Conservation (phyloP, 1,140 invertebrate species). For the Hylaeus volcanicus region DNA sequence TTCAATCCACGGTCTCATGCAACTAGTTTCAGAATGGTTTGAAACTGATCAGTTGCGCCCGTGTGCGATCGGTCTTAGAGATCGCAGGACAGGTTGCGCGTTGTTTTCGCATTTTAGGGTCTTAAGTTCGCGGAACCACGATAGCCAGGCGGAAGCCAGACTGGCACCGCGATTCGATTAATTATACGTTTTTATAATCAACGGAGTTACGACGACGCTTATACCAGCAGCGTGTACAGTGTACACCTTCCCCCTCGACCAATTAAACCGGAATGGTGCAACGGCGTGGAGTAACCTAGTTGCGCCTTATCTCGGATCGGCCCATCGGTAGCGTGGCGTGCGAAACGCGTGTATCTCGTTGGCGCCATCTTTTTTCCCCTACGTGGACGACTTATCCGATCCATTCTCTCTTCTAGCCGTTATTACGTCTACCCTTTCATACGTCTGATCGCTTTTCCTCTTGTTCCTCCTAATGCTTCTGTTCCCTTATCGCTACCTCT, state of each 20-base stretch:
- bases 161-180: conserved; percentile 27
- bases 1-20: no score
- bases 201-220: conserved; percentile 22
- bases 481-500: not conserved
- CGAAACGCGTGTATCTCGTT: conserved; percentile 72
- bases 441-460: conserved; percentile 1
- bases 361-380: conserved; percentile 72
- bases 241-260: conserved; percentile 61
- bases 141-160: not conserved
- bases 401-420: conserved; percentile 22
- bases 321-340: conserved; percentile 73
- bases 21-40: no score
- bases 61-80: no score
- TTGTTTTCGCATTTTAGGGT: not conserved
- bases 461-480: not conserved
- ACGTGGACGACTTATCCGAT: conserved; percentile 34
- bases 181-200: conserved; percentile 53
- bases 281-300: conserved; percentile 75
- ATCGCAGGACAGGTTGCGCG: not conserved
- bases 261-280: conserved; percentile 74
- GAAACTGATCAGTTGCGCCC: no score
- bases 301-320: conserved; percentile 73
- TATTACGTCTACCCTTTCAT: conserved; percentile 41
- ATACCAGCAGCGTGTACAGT: not conserved
- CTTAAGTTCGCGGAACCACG: not conserved